Evolutionary conservation across 92 coral and sea anemone genomes (phyloP).

Genomic region (Phymanthus crucifer): DNA sequence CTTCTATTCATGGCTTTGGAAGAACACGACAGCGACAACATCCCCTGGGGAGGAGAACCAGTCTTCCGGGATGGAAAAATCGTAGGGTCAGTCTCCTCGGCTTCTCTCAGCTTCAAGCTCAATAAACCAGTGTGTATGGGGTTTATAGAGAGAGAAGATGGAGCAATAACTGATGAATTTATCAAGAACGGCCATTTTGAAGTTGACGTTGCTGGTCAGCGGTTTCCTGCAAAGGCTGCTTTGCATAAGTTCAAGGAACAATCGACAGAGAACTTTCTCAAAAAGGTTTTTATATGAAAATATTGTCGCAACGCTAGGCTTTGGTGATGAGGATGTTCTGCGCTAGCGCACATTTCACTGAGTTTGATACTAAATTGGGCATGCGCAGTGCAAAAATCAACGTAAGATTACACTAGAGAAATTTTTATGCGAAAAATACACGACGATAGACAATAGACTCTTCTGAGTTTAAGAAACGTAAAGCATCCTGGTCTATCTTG

Average conservation of each 20-base stretch:
- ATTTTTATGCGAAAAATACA: too few species aligned
- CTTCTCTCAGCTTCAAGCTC: constrained; percentile 69
- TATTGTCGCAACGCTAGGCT: neutral
- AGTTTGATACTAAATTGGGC: too few species aligned
- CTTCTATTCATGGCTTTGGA: constrained; percentile 66
- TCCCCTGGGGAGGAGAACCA: constrained; percentile 99
- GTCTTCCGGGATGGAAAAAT: constrained; percentile 66
- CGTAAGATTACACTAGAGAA: too few species aligned
- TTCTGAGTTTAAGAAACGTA: too few species aligned
- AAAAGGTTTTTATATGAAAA: constrained; percentile 14
- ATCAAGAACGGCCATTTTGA: constrained; percentile 35
- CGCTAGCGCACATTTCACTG: neutral
- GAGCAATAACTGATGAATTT: constrained; percentile 30
- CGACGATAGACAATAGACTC: too few species aligned
- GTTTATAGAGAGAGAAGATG: constrained; percentile 47
- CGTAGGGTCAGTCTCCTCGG: constrained; percentile 80
- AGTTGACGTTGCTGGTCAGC: constrained; percentile 69
- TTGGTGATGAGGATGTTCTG: neutral
- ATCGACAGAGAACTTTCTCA: constrained; percentile 12
- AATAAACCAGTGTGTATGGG: constrained; percentile 81
- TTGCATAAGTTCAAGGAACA: constrained; percentile 37
- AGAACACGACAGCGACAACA: constrained; percentile 65
- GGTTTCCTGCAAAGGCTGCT: constrained; percentile 60
- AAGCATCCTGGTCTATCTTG: too few species aligned
- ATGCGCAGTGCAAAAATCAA: too few species aligned